Conservation (phyloP, 2,797 vertebrate species). For the Rhinatrema bivittatum region DNA sequence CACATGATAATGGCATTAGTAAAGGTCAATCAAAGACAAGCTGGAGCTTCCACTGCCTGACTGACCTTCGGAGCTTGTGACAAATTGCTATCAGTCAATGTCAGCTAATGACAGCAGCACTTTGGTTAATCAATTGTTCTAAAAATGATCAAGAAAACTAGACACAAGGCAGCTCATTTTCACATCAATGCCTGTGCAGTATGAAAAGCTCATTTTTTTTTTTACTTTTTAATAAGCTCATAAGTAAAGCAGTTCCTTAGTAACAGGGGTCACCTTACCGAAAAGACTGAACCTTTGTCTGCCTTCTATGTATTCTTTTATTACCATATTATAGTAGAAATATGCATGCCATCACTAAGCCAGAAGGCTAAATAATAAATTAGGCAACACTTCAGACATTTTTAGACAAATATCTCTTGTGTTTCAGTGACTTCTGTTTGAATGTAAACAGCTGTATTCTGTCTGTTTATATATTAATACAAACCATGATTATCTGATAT, state of each 20-base stretch:
- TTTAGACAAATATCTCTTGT: slow-evolving; percentile 39
- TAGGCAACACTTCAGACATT: slow-evolving; percentile 36
- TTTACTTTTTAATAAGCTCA: slow-evolving; percentile 77
- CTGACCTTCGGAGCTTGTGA: slow-evolving; percentile 84
- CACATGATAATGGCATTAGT: slow-evolving; percentile 61
- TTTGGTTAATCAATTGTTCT: slow-evolving; percentile 78
- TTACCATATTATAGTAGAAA: slow-evolving; percentile 69
- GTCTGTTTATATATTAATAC: slow-evolving; percentile 13
- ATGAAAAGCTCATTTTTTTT: slow-evolving; percentile 73
- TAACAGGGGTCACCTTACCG: slow-evolving; percentile 75
- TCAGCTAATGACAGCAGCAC: slow-evolving; percentile 74
- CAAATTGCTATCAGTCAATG: slow-evolving; percentile 81
- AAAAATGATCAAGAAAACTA: slow-evolving; percentile 76
- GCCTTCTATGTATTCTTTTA: slow-evolving; percentile 69
- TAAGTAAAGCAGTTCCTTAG: slow-evolving; percentile 76
- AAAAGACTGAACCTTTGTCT: slow-evolving; percentile 66
- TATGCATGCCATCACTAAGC: slow-evolving; percentile 55
- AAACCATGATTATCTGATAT: too few relatives aligned
- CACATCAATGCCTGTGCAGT: slow-evolving; percentile 74
- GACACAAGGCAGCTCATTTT: slow-evolving; percentile 71
- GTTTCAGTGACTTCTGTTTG: slow-evolving; percentile 24
- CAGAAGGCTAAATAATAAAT: slow-evolving; percentile 62
- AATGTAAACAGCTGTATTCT: slow-evolving; percentile 35
- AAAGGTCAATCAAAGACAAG: slow-evolving; percentile 75
- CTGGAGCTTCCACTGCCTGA: slow-evolving; percentile 56